These are phyloP conservation scores for Batillaria attramentaria DNA, from an alignment of 1,140 invertebrate genomes.

Conservation along the genomic window DNA sequence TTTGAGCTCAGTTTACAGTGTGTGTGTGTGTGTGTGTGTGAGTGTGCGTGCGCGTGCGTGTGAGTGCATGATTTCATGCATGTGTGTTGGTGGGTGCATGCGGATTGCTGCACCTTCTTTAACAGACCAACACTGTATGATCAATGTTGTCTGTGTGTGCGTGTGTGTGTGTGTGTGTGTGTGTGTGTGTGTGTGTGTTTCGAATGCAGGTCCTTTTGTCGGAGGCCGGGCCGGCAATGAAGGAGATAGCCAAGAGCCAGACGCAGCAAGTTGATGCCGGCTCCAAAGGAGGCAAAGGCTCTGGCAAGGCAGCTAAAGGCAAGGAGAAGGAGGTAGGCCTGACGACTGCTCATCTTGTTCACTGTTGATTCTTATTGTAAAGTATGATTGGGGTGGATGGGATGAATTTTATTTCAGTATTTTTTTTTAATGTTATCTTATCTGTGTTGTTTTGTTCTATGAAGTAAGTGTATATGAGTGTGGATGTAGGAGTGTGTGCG, in stretches of 20 bases:
- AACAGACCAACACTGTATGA: too few relatives aligned
- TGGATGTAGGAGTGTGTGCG: too few relatives aligned
- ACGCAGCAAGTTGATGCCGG: slow-evolving; percentile 42
- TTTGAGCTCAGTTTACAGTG: too few relatives aligned
- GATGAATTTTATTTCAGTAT: too few relatives aligned
- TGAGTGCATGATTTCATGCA: neutral
- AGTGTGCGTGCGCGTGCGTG: neutral
- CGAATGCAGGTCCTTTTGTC: slow-evolving; percentile 57
- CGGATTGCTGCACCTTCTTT: too few relatives aligned
- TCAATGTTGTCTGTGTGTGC: too few relatives aligned
- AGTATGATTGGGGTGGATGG: too few relatives aligned
- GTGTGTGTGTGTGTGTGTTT: neutral
- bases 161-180: neutral
- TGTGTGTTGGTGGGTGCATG: neutral
- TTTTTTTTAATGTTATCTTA: neutral
- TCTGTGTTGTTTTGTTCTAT: too few relatives aligned
- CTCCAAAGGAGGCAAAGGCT: slow-evolving; percentile 39
- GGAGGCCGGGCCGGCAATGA: slow-evolving; percentile 57
- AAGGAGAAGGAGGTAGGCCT: slow-evolving; percentile 45
- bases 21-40: neutral
- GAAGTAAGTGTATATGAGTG: too few relatives aligned
- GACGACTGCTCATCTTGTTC: too few relatives aligned
- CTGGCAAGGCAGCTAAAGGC: slow-evolving; percentile 49
- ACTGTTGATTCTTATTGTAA: too few relatives aligned
- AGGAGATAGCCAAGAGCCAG: slow-evolving; percentile 62